A percentile compares a stretch with the other conserved stretches of the same genome.
phyloP scores from a whole-genome alignment of 2,888 invertebrate genomes.

The Ennomos erosarius region DNA sequence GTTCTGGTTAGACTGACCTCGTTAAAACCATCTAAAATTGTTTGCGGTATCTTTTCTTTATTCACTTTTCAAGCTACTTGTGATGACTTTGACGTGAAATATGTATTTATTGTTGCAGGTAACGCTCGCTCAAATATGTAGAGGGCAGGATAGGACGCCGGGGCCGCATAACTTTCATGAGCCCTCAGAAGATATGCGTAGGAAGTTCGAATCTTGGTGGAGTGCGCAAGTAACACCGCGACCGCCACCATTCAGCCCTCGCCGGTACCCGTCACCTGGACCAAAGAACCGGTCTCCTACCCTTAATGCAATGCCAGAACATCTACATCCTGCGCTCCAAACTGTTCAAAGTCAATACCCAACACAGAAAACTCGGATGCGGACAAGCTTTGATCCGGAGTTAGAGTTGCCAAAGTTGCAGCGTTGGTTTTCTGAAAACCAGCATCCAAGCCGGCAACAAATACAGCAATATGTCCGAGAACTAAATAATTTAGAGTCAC shows the following conservation, averaged over 20 bases:
- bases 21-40: slow-evolving; percentile 81
- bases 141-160: slow-evolving; percentile 89
- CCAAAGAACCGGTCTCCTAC: slow-evolving; percentile 83
- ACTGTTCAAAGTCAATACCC: slow-evolving; percentile 91
- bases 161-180: slow-evolving; percentile 88
- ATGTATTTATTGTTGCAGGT: slow-evolving; percentile 84
- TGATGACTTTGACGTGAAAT: slow-evolving; percentile 52
- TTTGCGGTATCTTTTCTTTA: slow-evolving; percentile 67
- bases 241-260: slow-evolving; percentile 79
- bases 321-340: slow-evolving; percentile 90
- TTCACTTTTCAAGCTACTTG: slow-evolving; percentile 53
- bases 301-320: slow-evolving; percentile 78
- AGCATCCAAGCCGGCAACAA: slow-evolving; percentile 98
- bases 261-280: slow-evolving; percentile 78
- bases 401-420: slow-evolving; percentile 98
- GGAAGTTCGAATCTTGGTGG: slow-evolving; percentile 97
- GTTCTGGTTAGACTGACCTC: slow-evolving; percentile 82
- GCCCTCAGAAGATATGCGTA: slow-evolving; percentile 92
- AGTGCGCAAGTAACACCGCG: slow-evolving; percentile 89
- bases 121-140: slow-evolving; percentile 92
- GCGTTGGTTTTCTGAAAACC: slow-evolving; percentile 98
- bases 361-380: slow-evolving; percentile 96
- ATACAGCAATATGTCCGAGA: slow-evolving; percentile 98
- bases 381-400: slow-evolving; percentile 98
- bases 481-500: slow-evolving; percentile 95